phyloP scores from a whole-genome alignment of 92 coral and sea anemone genomes.

The Virgularia gustaviana region DNA sequence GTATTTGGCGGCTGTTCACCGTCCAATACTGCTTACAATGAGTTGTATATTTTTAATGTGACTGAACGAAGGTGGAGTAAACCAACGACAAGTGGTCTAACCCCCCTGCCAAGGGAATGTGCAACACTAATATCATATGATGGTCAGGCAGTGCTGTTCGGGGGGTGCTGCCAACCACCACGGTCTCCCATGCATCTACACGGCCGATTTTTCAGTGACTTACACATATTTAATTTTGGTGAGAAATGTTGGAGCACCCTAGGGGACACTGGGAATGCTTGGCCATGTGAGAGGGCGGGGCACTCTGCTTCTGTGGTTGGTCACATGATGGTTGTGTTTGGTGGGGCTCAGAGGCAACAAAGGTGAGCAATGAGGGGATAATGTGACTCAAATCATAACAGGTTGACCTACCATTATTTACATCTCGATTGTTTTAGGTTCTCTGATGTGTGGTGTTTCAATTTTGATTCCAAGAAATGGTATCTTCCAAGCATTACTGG shows the following conservation, averaged over 20 bases:
- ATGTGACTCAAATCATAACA: no score
- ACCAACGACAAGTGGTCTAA: conserved; percentile 58
- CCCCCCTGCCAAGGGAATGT: conserved; percentile 93
- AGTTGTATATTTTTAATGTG: conserved; percentile 67
- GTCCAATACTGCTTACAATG: conserved; percentile 91
- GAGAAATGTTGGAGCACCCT: conserved; percentile 65
- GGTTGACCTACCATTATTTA: background rate
- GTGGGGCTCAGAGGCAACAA: conserved; percentile 94
- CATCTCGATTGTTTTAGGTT: conserved; percentile 45
- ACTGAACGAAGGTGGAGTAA: conserved; percentile 71
- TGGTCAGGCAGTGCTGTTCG: conserved; percentile 64
- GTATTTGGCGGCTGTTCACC: conserved; percentile 93
- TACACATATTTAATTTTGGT: conserved; percentile 55
- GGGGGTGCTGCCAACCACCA: conserved; percentile 95
- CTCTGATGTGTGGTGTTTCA: conserved; percentile 84
- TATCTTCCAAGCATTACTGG: conserved; percentile 63
- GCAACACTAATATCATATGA: conserved; percentile 67
- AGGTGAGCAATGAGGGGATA: conserved; percentile 45
- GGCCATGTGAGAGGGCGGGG: conserved; percentile 89
- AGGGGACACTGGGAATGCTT: conserved; percentile 1
- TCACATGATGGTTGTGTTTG: conserved; percentile 80
- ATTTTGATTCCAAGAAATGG: conserved; percentile 62
- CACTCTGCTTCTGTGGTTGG: conserved; percentile 83
- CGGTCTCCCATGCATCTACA: conserved; percentile 62
- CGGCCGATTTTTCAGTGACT: conserved; percentile 77